Percentiles rank a stretch among this genome's conserved stretches.
These are phyloP conservation scores for Rhineura floridana DNA, from an alignment of 2,113 vertebrate genomes.

Conservation along the genomic window DNA sequence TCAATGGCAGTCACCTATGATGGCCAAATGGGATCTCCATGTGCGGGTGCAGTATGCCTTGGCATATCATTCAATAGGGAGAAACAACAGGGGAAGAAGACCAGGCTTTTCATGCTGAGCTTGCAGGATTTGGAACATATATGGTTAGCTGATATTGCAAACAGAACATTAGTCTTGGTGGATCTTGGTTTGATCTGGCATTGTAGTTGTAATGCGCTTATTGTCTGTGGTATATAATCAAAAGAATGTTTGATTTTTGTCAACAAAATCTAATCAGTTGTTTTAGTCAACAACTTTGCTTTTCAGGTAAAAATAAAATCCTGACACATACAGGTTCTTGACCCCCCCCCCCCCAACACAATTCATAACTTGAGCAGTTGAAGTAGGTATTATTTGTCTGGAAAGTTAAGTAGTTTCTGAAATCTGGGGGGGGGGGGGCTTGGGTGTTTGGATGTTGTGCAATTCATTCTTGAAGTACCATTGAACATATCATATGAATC, in stretches of 20 bases:
- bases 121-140: neutral
- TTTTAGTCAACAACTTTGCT: neutral
- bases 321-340: neutral
- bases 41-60: neutral
- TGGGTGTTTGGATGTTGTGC: neutral
- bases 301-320: neutral
- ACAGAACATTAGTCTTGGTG: neutral
- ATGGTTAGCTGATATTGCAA: neutral
- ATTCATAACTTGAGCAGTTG: neutral
- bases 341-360: no score
- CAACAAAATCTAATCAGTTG: neutral
- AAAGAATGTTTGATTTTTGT: neutral
- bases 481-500: neutral
- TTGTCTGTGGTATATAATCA: neutral
- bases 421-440: neutral
- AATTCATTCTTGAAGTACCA: neutral
- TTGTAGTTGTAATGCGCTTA: neutral
- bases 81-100: neutral
- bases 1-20: no score
- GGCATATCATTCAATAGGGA: no score
- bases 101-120: neutral
- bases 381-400: neutral
- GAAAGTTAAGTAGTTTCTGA: neutral
- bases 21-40: neutral
- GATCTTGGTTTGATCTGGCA: neutral